Evolutionary conservation across 2,888 invertebrate genomes (phyloP).

Genomic region (Brachycybe producta): DNA sequence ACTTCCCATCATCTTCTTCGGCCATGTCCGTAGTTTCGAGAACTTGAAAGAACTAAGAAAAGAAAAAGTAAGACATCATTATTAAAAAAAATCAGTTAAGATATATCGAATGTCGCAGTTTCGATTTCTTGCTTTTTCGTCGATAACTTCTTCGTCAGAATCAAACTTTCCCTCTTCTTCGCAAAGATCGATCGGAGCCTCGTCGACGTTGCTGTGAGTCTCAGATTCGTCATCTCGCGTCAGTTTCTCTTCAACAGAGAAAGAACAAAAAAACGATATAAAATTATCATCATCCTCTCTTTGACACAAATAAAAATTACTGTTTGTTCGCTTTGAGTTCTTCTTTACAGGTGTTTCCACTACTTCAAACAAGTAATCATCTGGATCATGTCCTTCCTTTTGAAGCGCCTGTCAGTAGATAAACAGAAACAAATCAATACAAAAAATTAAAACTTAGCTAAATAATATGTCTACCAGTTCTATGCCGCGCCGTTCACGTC

Average conservation of each 20-base stretch:
- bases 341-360: conserved; percentile 34
- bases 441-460: neutral
- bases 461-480: neutral
- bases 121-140: conserved; percentile 16
- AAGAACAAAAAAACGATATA: neutral
- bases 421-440: neutral
- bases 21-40: conserved; percentile 20
- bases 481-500: no score
- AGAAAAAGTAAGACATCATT: no score
- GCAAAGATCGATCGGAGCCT: conserved; percentile 36
- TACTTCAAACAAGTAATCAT: conserved; percentile 50
- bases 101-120: no score
- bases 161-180: conserved; percentile 27
- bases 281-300: neutral
- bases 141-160: conserved; percentile 23
- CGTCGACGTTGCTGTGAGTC: conserved; percentile 20
- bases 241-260: conserved; percentile 16
- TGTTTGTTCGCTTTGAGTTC: conserved; percentile 35
- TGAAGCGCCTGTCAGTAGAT: conserved; percentile 33
- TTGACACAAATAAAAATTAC: conserved; percentile 10
- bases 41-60: conserved; percentile 13
- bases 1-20: conserved; percentile 61
- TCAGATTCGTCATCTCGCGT: conserved; percentile 20
- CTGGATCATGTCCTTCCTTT: conserved; percentile 50
- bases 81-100: no score